Evolutionary conservation across 2,797 vertebrate species (phyloP).

Genomic region (Thalassophryne amazonica): DNA sequence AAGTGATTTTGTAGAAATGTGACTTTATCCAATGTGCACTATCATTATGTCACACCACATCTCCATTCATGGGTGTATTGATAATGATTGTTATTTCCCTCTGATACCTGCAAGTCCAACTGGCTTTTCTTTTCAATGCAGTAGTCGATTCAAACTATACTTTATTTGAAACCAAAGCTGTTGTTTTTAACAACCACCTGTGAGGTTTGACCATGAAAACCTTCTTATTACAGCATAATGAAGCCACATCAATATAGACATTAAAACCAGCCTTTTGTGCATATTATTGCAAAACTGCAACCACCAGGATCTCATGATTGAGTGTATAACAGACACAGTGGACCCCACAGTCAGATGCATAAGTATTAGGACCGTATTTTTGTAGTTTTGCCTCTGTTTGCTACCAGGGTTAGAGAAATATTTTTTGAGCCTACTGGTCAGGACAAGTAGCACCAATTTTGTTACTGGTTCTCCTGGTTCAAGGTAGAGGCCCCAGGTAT

Average conservation of each 20-base stretch:
- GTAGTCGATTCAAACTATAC: not conserved
- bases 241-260: not conserved
- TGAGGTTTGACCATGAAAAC: not conserved
- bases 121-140: not conserved
- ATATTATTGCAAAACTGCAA: not conserved
- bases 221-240: not conserved
- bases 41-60: not conserved
- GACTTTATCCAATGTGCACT: not conserved
- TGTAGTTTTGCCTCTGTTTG: no score
- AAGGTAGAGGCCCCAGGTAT: no score
- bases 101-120: not conserved
- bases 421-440: no score
- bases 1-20: slow-evolving; percentile 1
- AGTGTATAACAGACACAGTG: not conserved
- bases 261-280: not conserved
- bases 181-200: not conserved
- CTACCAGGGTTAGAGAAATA: no score
- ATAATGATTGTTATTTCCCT: not conserved
- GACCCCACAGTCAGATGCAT: no score
- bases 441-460: no score
- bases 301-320: not conserved
- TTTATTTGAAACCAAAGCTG: not conserved
- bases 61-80: not conserved
- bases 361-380: no score
- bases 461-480: no score